phyloP scores from a whole-genome alignment of 2,113 vertebrate genomes.

The Psilopogon haemacephalus region DNA sequence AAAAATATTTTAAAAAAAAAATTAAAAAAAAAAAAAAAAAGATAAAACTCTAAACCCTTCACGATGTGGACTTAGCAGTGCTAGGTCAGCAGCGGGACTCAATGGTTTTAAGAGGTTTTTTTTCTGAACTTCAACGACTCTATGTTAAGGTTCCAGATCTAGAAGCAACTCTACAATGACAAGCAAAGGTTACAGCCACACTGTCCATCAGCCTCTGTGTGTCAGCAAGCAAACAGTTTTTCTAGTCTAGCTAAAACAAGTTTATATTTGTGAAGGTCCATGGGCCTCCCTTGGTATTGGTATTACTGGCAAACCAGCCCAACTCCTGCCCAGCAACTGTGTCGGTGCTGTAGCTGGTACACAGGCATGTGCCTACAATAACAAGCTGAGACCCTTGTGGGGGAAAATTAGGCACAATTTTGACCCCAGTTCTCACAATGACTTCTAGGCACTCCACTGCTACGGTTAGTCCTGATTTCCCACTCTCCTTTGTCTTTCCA shows the following conservation, averaged over 20 bases:
- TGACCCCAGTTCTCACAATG: not conserved
- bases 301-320: not conserved
- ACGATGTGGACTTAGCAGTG: not conserved
- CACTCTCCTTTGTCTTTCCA: not conserved
- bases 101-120: not conserved
- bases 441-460: fast-evolving
- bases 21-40: too few species aligned
- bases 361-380: not conserved
- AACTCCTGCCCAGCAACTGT: fast-evolving
- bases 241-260: not conserved
- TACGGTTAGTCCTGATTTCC: not conserved
- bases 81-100: not conserved
- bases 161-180: not conserved
- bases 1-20: too few species aligned
- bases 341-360: not conserved
- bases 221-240: not conserved
- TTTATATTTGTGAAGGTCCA: not conserved
- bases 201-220: not conserved
- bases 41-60: fast-evolving
- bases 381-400: not conserved
- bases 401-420: not conserved
- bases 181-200: not conserved
- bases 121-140: not conserved
- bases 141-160: not conserved
- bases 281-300: not conserved